Percentiles rank a stretch among this genome's conserved stretches.
Evolutionary conservation across 2,797 vertebrate species (phyloP).

Genomic region (Enteromius afrohamiltoni): DNA sequence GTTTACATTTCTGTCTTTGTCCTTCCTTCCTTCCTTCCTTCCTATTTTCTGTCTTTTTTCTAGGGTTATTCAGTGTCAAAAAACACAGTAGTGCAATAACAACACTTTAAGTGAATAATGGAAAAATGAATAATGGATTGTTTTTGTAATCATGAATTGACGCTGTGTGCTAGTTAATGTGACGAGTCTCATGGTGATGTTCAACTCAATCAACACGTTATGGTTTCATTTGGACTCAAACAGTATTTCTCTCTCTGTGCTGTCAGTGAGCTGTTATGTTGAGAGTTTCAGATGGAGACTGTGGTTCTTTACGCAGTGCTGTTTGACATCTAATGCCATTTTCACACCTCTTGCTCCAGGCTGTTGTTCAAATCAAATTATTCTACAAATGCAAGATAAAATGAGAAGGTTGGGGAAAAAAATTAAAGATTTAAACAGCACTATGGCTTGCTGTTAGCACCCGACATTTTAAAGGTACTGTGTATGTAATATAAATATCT

Average conservation of each 20-base stretch:
- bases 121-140: constrained; percentile 66
- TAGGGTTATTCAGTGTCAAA: background rate
- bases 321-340: constrained; percentile 54
- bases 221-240: constrained; percentile 63
- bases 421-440: constrained; percentile 57
- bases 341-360: constrained; percentile 72
- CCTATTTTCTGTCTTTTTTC: background rate
- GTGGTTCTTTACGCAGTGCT: constrained; percentile 67
- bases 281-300: constrained; percentile 73
- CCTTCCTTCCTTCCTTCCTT: background rate
- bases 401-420: constrained; percentile 55
- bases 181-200: constrained; percentile 31
- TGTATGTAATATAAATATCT: constrained; percentile 81
- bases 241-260: constrained; percentile 71
- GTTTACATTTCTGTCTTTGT: background rate
- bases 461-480: constrained; percentile 84
- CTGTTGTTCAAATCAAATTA: constrained; percentile 73
- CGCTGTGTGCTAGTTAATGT: constrained; percentile 39
- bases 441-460: constrained; percentile 77
- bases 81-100: constrained; percentile 66
- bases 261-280: constrained; percentile 74
- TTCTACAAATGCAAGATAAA: constrained; percentile 69
- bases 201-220: background rate
- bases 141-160: constrained; percentile 65
- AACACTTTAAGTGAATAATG: constrained; percentile 63